phyloP scores from a whole-genome alignment of 2,797 vertebrate species.

The Clarias platycephalus region DNA sequence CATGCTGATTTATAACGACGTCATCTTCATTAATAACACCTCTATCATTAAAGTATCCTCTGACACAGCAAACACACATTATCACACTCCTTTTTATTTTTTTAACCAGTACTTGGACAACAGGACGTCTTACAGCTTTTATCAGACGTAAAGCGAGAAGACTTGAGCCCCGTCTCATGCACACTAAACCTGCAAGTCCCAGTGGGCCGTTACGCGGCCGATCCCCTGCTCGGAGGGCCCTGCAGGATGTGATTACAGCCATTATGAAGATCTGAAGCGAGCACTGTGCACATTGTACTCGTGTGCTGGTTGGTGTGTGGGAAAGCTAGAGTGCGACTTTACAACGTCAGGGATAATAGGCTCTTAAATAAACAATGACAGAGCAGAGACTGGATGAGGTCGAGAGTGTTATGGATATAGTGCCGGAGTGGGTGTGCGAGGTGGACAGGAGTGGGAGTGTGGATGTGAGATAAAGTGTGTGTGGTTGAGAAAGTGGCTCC shows the following conservation, averaged over 20 bases:
- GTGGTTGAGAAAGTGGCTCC: neutral
- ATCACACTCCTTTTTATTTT: too few species aligned
- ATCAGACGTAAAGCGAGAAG: conserved; percentile 4
- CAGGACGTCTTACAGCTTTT: neutral
- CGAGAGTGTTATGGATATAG: neutral
- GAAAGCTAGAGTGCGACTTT: conserved; percentile 20
- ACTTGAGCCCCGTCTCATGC: conserved; percentile 3
- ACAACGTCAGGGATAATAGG: conserved; percentile 19
- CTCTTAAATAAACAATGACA: conserved; percentile 32
- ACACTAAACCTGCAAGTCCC: conserved; percentile 36
- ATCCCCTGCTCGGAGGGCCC: conserved; percentile 4
- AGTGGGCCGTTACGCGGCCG: conserved; percentile 29
- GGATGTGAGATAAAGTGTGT: neutral
- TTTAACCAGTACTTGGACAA: too few species aligned
- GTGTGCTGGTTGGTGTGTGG: conserved; percentile 14
- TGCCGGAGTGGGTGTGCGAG: neutral
- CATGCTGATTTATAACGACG: neutral
- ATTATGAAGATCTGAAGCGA: conserved; percentile 41
- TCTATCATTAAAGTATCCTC: neutral
- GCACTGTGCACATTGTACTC: conserved; percentile 9
- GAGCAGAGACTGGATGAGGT: neutral
- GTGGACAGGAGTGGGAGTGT: neutral
- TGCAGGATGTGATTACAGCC: conserved; percentile 48
- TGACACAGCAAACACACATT: neutral
- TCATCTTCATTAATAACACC: neutral